These are phyloP conservation scores for Thaleichthys pacificus DNA, from an alignment of 2,797 vertebrate genomes.

Conservation along the genomic window DNA sequence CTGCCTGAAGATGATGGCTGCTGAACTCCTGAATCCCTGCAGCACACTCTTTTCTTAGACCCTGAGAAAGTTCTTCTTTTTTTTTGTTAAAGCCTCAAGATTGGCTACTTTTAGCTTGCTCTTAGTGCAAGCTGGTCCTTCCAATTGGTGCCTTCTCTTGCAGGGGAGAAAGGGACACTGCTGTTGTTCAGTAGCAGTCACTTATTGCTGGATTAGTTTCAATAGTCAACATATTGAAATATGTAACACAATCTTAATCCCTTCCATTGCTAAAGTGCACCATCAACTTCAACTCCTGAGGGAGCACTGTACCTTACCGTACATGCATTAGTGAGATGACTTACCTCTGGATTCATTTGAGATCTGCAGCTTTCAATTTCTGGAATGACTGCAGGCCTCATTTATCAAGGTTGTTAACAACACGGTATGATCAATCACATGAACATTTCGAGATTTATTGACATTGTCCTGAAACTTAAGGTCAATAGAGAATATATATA, in stretches of 20 bases:
- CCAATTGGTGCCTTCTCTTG: no score
- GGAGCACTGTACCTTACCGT: conserved; percentile 1
- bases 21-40: conserved; percentile 51
- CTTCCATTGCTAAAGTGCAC: conserved; percentile 12
- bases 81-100: not conserved
- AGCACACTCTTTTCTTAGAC: conserved; percentile 28
- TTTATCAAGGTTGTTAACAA: conserved; percentile 50
- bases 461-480: not conserved
- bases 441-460: conserved; percentile 8
- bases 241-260: conserved; percentile 16
- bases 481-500: conserved; percentile 6
- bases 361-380: conserved; percentile 66
- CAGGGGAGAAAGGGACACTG: no score
- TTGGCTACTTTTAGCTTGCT: no score
- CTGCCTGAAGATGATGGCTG: conserved; percentile 61
- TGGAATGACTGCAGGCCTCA: conserved; percentile 46
- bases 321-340: conserved; percentile 32
- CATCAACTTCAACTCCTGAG: conserved; percentile 24
- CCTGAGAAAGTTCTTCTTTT: conserved; percentile 31
- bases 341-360: conserved; percentile 54
- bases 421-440: conserved; percentile 19
- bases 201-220: conserved; percentile 9
- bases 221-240: conserved; percentile 17
- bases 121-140: no score
- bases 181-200: not conserved